Evolutionary conservation across 2,113 vertebrate genomes (phyloP).

Genomic region (Zosterops borbonicus): DNA sequence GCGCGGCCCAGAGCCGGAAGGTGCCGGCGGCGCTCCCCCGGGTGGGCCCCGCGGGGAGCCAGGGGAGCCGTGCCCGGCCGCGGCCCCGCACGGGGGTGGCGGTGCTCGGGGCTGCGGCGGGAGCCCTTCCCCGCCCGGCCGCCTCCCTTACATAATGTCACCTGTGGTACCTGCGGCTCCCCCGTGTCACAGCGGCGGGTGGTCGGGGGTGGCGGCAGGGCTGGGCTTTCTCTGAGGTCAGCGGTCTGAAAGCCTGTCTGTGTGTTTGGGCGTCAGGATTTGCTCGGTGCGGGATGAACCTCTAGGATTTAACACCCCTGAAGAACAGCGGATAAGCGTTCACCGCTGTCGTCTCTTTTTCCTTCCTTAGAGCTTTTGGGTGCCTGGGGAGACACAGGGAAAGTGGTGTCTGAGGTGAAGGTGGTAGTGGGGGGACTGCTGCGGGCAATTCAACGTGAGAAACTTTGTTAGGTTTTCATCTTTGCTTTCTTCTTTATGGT

Average conservation of each 20-base stretch:
- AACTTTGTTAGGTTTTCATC: background rate
- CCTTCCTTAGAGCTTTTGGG: fast-evolving
- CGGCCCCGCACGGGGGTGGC: background rate
- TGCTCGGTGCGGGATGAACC: background rate
- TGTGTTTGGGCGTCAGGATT: fast-evolving
- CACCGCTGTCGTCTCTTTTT: fast-evolving
- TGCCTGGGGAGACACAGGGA: fast-evolving
- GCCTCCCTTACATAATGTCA: background rate
- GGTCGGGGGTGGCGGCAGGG: background rate
- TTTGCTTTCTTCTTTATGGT: background rate
- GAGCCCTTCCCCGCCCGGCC: background rate
- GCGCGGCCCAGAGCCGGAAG: background rate
- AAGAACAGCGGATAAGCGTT: background rate
- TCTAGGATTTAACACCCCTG: fast-evolving
- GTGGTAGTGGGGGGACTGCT: background rate
- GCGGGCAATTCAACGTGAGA: fast-evolving
- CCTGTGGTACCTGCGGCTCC: background rate
- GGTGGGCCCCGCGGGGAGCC: background rate
- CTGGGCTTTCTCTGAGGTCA: background rate
- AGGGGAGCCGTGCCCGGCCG: background rate
- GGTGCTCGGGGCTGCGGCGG: background rate
- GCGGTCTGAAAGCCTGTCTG: background rate
- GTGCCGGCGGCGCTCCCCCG: background rate
- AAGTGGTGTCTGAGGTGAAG: fast-evolving
- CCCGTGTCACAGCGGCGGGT: background rate